A percentile compares a stretch with the other conserved stretches of the same genome.
Conservation (phyloP, 2,797 vertebrate genomes). For the Hephaestus fuliginosus region DNA sequence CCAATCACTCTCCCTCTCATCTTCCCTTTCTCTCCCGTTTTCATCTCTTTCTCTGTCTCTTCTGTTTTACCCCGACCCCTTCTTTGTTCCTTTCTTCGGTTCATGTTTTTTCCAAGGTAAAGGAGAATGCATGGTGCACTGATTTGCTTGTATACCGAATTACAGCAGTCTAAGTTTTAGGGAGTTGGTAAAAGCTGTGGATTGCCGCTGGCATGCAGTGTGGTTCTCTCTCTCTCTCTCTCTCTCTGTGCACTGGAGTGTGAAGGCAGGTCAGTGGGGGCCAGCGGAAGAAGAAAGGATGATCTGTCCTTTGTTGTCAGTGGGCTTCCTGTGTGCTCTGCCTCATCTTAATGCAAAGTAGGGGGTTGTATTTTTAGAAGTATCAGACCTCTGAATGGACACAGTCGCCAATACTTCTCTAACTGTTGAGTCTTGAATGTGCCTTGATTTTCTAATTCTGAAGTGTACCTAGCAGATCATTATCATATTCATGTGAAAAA, state of each 20-base stretch:
- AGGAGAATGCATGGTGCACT: conserved; percentile 33
- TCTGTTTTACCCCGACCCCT: conserved; percentile 27
- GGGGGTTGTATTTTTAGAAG: conserved; percentile 46
- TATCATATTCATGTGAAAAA: conserved; percentile 5
- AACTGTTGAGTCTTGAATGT: conserved; percentile 29
- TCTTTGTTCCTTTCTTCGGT: conserved; percentile 21
- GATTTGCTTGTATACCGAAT: conserved; percentile 56
- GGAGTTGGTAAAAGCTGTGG: conserved; percentile 56
- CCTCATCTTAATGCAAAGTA: conserved; percentile 62
- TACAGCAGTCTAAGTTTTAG: conserved; percentile 44
- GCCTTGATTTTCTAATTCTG: neutral
- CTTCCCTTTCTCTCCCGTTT: conserved; percentile 33
- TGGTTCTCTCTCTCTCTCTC: conserved; percentile 28
- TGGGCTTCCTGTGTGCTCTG: conserved; percentile 51
- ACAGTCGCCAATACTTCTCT: conserved; percentile 7
- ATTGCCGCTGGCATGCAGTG: conserved; percentile 55
- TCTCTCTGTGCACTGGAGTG: conserved; percentile 58
- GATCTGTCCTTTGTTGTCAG: conserved; percentile 76
- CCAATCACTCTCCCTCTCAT: conserved; percentile 57
- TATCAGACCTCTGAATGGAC: conserved; percentile 15
- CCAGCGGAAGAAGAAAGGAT: conserved; percentile 66
- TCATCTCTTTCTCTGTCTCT: conserved; percentile 36
- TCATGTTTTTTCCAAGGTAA: conserved; percentile 44
- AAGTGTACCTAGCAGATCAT: conserved; percentile 2
- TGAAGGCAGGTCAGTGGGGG: conserved; percentile 73